These are phyloP conservation scores for Masticophis lateralis DNA, from an alignment of 2,797 vertebrate species.

Conservation along the genomic window DNA sequence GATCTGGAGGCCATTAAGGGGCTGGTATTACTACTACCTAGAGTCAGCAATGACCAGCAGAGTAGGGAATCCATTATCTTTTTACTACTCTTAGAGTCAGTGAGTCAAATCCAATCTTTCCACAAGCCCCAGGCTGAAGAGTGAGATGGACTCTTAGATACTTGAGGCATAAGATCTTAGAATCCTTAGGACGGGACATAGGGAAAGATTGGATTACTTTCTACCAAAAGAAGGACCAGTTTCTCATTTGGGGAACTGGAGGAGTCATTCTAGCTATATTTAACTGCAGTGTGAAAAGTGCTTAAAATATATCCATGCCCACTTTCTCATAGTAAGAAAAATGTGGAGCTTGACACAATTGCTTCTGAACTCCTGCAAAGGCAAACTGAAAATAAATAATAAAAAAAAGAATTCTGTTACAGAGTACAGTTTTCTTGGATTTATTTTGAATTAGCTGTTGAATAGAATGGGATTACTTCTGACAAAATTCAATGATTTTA, in stretches of 20 bases:
- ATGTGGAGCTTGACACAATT: not conserved
- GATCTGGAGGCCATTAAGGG: not conserved
- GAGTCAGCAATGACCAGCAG: not conserved
- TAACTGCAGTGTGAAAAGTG: not conserved
- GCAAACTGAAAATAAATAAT: not conserved
- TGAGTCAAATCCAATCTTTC: not conserved
- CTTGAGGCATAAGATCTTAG: not conserved
- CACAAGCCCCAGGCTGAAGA: not conserved
- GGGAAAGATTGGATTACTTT: not conserved
- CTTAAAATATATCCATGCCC: not conserved
- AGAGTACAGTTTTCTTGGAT: not conserved
- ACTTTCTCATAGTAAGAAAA: not conserved
- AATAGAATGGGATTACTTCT: not conserved
- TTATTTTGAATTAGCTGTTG: not conserved
- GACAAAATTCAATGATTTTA: not conserved
- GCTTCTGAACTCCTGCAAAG: not conserved
- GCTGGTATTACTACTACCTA: not conserved
- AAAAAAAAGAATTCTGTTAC: not conserved
- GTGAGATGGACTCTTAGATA: not conserved
- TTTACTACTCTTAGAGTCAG: not conserved
- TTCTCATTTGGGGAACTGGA: not conserved
- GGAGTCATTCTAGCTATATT: not conserved
- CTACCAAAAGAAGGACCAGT: not conserved
- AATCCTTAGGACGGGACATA: not conserved
- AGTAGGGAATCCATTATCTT: not conserved